Base-by-base conservation (phyloP, 35 echinoderm and acorn worm genomes). In the Chiridota heheva region DNA sequence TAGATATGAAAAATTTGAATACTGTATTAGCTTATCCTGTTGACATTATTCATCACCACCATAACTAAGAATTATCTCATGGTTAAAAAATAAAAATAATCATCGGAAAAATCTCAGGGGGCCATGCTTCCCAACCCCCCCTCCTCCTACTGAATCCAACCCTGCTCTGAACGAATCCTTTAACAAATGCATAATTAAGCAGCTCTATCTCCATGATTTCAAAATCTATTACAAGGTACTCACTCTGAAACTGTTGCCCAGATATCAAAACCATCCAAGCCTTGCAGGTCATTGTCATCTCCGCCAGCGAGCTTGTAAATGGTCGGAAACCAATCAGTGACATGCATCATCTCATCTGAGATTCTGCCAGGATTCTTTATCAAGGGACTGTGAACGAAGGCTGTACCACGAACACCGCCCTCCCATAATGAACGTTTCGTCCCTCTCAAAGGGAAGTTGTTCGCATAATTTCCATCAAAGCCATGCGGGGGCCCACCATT, bases 321-420 rank as follows among this genome's bases (percentile, higher is more conserved):
- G 13, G 88, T 97, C 34, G 93, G 93, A n/a, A 84, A 66, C 84
- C 89, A 97, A 45, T 97, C 93, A 84, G 78, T 73, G 0, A 96
- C 87, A 73, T 96, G 88, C 22, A 96, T 49, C 20, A 96, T 42
- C 3, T 84, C 62, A 67, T 82, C 67, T 26, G 89, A 87, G 24
- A 79, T 84, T 39, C 93, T 59, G 1, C 44, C 44, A 22, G 84
- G 75, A 66, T 91, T 91, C 49, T 91, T 69, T 18, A 97, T 16
- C 18, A 91, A 67, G 17, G 84, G 81, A 34, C 93, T 89, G 69
- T 92, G 76, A 12, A 92, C 84, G 77, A 92, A 92, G 1, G 73
- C 75, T 61, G 71, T 60, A 29, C 88, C 93, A 22, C 93, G 41
- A 1, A 96, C 83, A 20, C 93, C 93, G 7, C 93, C 93, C 53